phyloP scores from a whole-genome alignment of 2,797 vertebrate genomes.

The Synanceia verrucosa region DNA sequence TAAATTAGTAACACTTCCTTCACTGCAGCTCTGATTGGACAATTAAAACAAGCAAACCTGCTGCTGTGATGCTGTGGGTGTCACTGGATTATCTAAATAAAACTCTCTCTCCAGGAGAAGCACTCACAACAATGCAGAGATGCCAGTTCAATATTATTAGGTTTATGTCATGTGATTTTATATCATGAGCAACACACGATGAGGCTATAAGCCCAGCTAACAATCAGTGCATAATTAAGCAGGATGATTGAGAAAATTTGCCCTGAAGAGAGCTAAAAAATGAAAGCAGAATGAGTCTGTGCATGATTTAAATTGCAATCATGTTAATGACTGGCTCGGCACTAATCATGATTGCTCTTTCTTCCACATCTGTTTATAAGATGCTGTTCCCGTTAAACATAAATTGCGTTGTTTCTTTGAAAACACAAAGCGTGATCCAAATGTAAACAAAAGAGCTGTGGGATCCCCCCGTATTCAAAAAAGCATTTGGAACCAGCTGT shows the following conservation, averaged over 20 bases:
- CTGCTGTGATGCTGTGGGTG: conserved; percentile 14
- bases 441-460: conserved; percentile 6
- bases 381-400: conserved; percentile 42
- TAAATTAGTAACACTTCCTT: conserved; percentile 16
- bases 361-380: conserved; percentile 46
- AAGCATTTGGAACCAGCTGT: background rate
- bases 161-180: conserved; percentile 41
- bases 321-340: conserved; percentile 43
- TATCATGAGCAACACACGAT: conserved; percentile 26
- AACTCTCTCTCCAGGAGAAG: background rate
- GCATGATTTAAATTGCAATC: conserved; percentile 66
- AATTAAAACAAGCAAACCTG: conserved; percentile 27
- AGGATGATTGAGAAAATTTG: conserved; percentile 58
- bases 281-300: conserved; percentile 35
- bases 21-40: conserved; percentile 19
- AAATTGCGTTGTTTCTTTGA: conserved; percentile 31
- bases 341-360: conserved; percentile 51
- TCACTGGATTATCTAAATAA: conserved; percentile 22
- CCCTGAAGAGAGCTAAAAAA: conserved; percentile 43
- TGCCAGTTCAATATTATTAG: conserved; percentile 32
- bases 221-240: conserved; percentile 63
- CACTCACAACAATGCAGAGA: background rate
- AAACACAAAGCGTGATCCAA: background rate
- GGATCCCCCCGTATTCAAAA: background rate
- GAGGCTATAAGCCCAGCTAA: conserved; percentile 38